phyloP scores from a whole-genome alignment of 2,797 vertebrate species.

The Sebastes wilsoni region DNA sequence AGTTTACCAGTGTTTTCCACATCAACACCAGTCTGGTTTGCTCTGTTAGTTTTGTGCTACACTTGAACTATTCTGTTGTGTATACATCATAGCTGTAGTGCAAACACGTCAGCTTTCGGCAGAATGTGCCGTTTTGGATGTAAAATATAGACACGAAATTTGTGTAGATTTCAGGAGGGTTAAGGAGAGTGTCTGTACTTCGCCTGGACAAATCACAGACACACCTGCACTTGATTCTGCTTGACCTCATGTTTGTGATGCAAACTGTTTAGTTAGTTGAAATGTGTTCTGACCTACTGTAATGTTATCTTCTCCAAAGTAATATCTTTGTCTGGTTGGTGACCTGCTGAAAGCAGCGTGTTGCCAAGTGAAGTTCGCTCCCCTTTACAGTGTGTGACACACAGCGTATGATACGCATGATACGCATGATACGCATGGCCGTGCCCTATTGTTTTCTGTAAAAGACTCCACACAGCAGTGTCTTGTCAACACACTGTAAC shows the following conservation, averaged over 20 bases:
- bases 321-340: too few relatives aligned
- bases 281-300: too few relatives aligned
- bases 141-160: neutral
- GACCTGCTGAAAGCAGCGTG: too few relatives aligned
- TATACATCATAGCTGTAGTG: neutral
- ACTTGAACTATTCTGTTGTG: neutral
- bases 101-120: neutral
- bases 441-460: neutral
- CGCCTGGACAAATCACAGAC: neutral
- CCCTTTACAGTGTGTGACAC: neutral
- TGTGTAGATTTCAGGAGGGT: neutral
- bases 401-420: neutral
- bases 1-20: neutral
- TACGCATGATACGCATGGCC: too few relatives aligned
- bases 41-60: neutral
- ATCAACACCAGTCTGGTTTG: neutral
- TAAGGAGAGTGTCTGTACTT: neutral
- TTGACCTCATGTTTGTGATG: neutral
- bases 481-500: neutral
- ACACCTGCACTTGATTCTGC: neutral
- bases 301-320: too few relatives aligned
- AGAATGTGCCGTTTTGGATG: neutral
- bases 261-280: too few relatives aligned
- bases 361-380: neutral
- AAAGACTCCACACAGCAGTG: neutral